Evolutionary conservation across 2,113 vertebrate genomes (phyloP).

Genomic region (Odocoileus virginianus): DNA sequence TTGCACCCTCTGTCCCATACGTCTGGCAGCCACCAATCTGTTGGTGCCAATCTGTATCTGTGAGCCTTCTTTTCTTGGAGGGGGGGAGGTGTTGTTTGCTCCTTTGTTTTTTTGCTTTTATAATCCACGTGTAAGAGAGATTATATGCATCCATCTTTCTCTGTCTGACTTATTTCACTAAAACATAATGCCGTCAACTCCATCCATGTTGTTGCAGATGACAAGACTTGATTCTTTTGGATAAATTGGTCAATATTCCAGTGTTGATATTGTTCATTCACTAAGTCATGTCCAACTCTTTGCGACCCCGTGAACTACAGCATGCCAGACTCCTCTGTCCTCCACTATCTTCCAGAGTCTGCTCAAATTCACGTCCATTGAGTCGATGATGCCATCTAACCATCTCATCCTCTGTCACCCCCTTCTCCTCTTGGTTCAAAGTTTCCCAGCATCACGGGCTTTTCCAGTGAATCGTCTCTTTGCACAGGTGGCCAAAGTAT

Average conservation of each 20-base stretch:
- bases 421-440: neutral
- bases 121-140: neutral
- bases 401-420: neutral
- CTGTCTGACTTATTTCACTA: neutral
- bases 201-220: neutral
- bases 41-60: neutral
- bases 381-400: neutral
- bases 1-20: neutral
- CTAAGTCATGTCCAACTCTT: neutral
- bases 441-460: neutral
- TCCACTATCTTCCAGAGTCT: neutral
- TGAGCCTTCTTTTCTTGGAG: neutral
- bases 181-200: neutral
- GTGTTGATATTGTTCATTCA: neutral
- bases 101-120: neutral
- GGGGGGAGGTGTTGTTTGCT: neutral
- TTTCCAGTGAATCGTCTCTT: neutral
- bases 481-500: neutral
- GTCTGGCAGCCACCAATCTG: neutral
- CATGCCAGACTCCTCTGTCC: neutral
- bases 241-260: neutral
- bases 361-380: neutral
- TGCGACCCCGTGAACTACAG: neutral
- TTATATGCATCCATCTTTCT: neutral
- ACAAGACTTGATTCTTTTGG: neutral